Evolutionary conservation across 2,888 invertebrate genomes (phyloP), one percentile per base, ranked within the genome.

Genomic region (Calameuta idolon): DNA sequence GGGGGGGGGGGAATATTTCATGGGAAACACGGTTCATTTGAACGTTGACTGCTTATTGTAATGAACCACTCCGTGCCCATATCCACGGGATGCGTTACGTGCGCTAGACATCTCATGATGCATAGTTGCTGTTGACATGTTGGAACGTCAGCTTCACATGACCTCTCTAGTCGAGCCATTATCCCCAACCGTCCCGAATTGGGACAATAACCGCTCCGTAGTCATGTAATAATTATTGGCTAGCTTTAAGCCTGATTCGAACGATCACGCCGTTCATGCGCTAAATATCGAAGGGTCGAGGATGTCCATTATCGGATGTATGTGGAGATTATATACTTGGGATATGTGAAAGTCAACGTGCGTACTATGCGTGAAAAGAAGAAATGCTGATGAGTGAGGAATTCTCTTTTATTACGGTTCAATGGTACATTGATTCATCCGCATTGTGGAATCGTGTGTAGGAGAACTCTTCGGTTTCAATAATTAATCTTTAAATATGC

Each of bases 101-200:
- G 90, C 87, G 82, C 82, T 82, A 86, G 91, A 90, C 90, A 90
- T 87, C 87, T 86, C 89, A 90, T 91, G 91, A 91, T 90, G 90
- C 90, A 91, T 91, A 90, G 90, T 89, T 90, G 90, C 89, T 89
- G 91, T 91, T 91, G 91, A 91, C 91, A 91, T 88, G 90, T 87
- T 85, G 87, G 87, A 87, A 90, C 88, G 90, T 91, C 90, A 91
- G 87, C 83, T 87, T 90, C 90, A 89, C 88, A 88, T 90, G 90
- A 89, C 87, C 89, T 88, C 90, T 90, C 89, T 83, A 89, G 87
- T 83, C 83, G 85, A 86, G 85, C 86, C 86, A 89, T 89, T 88
- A 88, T 87, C 86, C 87, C 84, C 88, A 88, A 87, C 86, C 83
- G 80, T 78, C 79, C 34, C 84, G 84, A 88, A 87, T 87, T 88